Evolutionary conservation across 2,888 invertebrate genomes (phyloP), one percentile per base, ranked within the genome.

Genomic region (Caenorhabditis sp.): DNA sequence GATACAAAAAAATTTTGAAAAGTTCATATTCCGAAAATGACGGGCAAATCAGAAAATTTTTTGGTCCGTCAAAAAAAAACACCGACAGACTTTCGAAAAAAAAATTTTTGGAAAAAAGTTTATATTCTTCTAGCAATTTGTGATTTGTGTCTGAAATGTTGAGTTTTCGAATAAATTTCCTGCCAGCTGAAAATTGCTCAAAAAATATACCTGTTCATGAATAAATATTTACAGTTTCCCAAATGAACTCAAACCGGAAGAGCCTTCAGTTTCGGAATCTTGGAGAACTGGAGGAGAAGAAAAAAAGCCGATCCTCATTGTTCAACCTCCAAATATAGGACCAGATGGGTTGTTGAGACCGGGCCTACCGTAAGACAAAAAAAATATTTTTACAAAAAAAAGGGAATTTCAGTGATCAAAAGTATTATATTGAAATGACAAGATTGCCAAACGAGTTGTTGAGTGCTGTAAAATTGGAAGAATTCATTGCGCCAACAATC

Each of bases 381-480:
- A n/a, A n/a, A n/a, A n/a, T n/a, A n/a, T n/a, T n/a, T n/a, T n/a
- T n/a, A n/a, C n/a, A n/a, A n/a, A n/a, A n/a, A n/a, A n/a, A n/a
- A n/a, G n/a, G n/a, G n/a, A 17, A 27, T 49, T 60, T 3, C 37
- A 36, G 58, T 24, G 31, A 27, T 5, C 65, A 69, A 17, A 68
- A 73, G 36, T 69, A 53, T 37, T 83, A 70, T 58, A 67, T 83
- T 5, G 84, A 84, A 58, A 23, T 84, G 58, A 79, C 73, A 23
- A 68, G 81, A 19, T 67, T 84, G 1, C 83, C 83, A 6, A 60
- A 62, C 17, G 80, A 84, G 27, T 63, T 84, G 21, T 64, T 81
- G 5, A 74, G 80, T 19, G 79, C 80, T 2, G 58, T 76, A 2
- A 60, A 63, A 36, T 62, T 84, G 10, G 81, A 83, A 61, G 60